These are phyloP conservation scores for Dicyrtoma fusca DNA, from an alignment of 2,888 invertebrate species.

Conservation along the genomic window DNA sequence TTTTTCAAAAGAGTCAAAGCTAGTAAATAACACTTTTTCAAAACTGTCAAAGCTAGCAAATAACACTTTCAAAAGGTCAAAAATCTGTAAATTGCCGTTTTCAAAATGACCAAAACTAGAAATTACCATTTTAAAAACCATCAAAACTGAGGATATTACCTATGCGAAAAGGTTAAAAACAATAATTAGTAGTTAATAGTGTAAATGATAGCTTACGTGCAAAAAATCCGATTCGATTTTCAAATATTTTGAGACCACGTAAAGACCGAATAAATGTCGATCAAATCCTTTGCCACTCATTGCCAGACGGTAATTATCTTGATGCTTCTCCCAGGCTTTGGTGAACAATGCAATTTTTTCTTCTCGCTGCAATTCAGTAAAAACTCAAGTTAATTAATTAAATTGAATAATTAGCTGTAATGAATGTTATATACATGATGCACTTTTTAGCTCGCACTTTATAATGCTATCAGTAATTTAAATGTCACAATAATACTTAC, in stretches of 20 bases:
- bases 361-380: constrained; percentile 4
- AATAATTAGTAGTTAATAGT: no score
- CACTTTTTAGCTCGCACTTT: neutral
- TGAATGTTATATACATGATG: neutral
- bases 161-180: no score
- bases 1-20: no score
- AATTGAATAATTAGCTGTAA: neutral
- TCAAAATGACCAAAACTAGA: no score
- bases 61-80: no score
- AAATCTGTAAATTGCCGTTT: no score
- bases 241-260: constrained; percentile 5
- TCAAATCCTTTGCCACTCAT: constrained; percentile 18
- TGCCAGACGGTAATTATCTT: constrained; percentile 4
- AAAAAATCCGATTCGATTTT: constrained; percentile 1
- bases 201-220: no score
- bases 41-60: no score
- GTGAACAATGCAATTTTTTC: constrained; percentile 1
- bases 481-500: constrained; percentile 62
- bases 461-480: no score
- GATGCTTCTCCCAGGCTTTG: constrained; percentile 20
- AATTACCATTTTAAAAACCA: no score
- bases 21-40: no score
- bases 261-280: constrained; percentile 17
- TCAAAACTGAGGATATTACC: no score
- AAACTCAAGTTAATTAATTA: neutral